Base-by-base conservation (phyloP, 1,140 invertebrate species). In the Habropoda laboriosa region DNA sequence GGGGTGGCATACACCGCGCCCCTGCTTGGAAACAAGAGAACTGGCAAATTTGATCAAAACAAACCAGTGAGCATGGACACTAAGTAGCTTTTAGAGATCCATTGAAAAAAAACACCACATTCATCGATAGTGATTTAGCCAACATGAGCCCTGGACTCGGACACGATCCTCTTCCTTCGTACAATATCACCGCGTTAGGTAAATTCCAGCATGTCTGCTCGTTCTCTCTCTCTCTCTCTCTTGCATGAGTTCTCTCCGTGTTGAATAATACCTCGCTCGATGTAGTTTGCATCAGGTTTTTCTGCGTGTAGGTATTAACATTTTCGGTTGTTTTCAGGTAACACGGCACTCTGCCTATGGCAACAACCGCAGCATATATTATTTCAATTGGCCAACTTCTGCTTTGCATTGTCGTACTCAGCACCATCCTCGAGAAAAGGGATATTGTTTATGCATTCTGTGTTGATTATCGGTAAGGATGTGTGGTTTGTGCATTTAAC, bases 361-460 rank as follows among this genome's bases (percentile, higher is more conserved):
- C 92, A 93, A 70, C 90, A 93, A 60, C 92, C 92, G 5, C 92
- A 93, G 73, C 92, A 93, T 66, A 86, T 92, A 57, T 74, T 92
- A 0, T 96, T 95, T 86, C 95, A 97, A 91, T 86, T 97, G 73
- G 96, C 96, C 3, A 97, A 97, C 92, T 93, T 95, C 70, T 95
- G 96, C 80, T 96, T 97, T 86, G 94, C 96, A 5, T 91, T 96
- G 21, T 96, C 96, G 2, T 97, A 96, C 82, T 94, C 96, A n/a
- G 95, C 96, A 35, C 96, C 96, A 18, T 96, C 95, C 82, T 96
- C 95, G 0, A 96, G 95, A 84, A 96, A 95, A 88, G 97, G 97
- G 3, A 95, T 97, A 78, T 92, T 98, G 1, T 96, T 97, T 91
- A 96, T 97, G 95, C 97, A 97, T 88, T 95, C 94, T 1, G 94